Evolutionary conservation across 2,888 invertebrate species (phyloP).

Genomic region (Fragum sueziense): DNA sequence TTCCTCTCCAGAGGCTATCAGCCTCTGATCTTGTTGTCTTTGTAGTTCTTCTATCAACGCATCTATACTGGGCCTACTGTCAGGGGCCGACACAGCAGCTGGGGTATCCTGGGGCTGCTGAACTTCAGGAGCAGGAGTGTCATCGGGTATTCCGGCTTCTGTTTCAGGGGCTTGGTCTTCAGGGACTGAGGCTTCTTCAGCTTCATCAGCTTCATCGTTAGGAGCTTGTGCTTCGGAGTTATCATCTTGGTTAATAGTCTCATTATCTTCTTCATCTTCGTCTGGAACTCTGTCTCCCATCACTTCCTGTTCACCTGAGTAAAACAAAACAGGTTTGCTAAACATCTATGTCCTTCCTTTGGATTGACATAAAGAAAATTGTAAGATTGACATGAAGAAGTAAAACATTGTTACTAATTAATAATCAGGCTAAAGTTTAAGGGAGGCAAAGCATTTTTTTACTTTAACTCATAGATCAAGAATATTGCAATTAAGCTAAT

Average conservation of each 20-base stretch:
- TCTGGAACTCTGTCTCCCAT: slow-evolving; percentile 68
- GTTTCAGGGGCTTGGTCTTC: neutral
- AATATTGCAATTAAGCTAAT: too few relatives aligned
- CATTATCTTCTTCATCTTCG: neutral
- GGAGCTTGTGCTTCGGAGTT: neutral
- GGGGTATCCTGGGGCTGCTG: neutral
- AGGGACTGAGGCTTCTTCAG: neutral
- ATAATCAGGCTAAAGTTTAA: too few relatives aligned
- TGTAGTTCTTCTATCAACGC: slow-evolving; percentile 88
- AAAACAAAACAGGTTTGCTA: too few relatives aligned
- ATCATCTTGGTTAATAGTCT: neutral
- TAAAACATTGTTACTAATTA: too few relatives aligned
- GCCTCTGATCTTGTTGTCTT: slow-evolving; percentile 83
- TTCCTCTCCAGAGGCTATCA: slow-evolving; percentile 65
- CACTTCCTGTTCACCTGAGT: slow-evolving; percentile 77
- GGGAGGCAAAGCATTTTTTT: too few relatives aligned
- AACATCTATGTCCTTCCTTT: too few relatives aligned
- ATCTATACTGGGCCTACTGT: slow-evolving; percentile 85
- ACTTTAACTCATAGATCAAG: too few relatives aligned
- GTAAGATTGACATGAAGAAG: too few relatives aligned
- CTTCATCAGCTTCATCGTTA: neutral
- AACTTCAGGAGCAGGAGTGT: slow-evolving; percentile 3
- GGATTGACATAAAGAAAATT: too few relatives aligned
- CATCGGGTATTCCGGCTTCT: slow-evolving; percentile 66
- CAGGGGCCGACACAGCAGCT: slow-evolving; percentile 36